Conservation (phyloP, 2,888 invertebrate species). For the Atrina japonica region DNA sequence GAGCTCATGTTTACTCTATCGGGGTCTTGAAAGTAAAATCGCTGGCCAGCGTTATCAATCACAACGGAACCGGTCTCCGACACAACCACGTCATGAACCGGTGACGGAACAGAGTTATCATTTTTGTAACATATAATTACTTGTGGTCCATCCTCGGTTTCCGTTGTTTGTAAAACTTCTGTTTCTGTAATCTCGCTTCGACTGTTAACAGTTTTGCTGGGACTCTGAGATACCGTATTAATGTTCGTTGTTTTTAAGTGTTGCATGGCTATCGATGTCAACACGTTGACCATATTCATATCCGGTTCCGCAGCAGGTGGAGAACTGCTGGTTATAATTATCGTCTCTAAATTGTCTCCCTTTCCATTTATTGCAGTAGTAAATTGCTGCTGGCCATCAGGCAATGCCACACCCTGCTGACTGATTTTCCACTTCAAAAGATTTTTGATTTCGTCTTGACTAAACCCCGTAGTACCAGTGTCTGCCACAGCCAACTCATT, state of each 20-base stretch:
- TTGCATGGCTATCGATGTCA: conserved; percentile 69
- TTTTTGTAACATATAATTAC: conserved; percentile 38
- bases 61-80: conserved; percentile 40
- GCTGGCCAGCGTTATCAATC: conserved; percentile 54
- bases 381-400: conserved; percentile 7
- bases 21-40: conserved; percentile 45
- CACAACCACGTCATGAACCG: conserved; percentile 44
- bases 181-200: neutral
- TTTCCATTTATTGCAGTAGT: neutral
- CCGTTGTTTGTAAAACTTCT: neutral
- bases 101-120: conserved; percentile 36
- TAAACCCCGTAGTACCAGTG: conserved; percentile 13
- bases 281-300: conserved; percentile 69
- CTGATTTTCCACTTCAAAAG: conserved; percentile 57
- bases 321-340: neutral
- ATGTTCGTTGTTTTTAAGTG: conserved; percentile 46
- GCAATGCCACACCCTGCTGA: conserved; percentile 23
- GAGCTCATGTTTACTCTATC: conserved; percentile 1
- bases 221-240: conserved; percentile 12
- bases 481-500: neutral
- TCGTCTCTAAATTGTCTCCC: conserved; percentile 7
- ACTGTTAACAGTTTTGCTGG: neutral
- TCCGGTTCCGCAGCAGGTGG: conserved; percentile 43
- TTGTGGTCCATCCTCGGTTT: conserved; percentile 15
- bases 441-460: conserved; percentile 47